Percentiles rank a stretch among this genome's conserved stretches.
Evolutionary conservation across 2,888 invertebrate species (phyloP).

Genomic region (Drosophila nr. fundita): DNA sequence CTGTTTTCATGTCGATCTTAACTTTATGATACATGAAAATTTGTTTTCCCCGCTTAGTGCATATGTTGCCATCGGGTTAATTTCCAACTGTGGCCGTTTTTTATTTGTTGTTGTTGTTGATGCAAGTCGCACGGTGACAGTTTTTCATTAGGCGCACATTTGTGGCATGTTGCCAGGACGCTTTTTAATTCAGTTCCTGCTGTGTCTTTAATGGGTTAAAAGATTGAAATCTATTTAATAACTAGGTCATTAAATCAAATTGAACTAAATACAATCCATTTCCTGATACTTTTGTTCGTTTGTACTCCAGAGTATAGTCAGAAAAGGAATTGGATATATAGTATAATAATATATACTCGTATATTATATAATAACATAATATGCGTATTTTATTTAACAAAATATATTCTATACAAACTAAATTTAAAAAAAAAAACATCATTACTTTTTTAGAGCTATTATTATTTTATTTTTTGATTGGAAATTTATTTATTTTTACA

Average conservation of each 20-base stretch:
- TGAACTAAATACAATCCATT: not conserved
- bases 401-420: not conserved
- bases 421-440: no score
- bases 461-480: not conserved
- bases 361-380: not conserved
- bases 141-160: conserved; percentile 62
- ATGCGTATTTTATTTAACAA: no score
- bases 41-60: conserved; percentile 23
- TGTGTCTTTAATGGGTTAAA: not conserved
- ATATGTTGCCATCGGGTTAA: conserved; percentile 48
- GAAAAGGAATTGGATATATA: not conserved
- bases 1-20: conserved; percentile 59
- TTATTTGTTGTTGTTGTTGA: not conserved
- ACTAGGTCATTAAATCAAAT: conserved; percentile 7
- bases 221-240: not conserved
- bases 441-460: not conserved
- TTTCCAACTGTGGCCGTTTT: conserved; percentile 23
- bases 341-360: not conserved
- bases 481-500: not conserved
- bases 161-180: conserved; percentile 22
- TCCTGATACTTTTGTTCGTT: not conserved
- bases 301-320: not conserved
- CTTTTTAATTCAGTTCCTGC: not conserved
- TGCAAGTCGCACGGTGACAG: conserved; percentile 59
- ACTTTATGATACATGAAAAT: conserved; percentile 62